phyloP scores from a whole-genome alignment of 2,797 vertebrate species.

The Ispidina lecontei region DNA sequence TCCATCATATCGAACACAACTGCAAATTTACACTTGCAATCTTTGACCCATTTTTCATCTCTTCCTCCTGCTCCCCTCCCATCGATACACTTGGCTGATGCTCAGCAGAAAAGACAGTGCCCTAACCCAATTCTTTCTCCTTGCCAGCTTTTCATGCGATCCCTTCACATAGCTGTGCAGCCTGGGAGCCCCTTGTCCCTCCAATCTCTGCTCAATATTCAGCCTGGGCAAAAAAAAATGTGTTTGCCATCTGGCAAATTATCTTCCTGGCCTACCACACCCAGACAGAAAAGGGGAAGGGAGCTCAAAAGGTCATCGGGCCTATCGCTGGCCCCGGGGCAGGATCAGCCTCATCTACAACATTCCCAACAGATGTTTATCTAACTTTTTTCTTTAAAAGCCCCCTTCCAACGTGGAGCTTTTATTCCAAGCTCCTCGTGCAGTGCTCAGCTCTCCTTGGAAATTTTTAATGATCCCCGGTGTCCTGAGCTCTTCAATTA shows the following conservation, averaged over 20 bases:
- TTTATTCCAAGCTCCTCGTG: conserved; percentile 13
- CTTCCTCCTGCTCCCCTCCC: not conserved
- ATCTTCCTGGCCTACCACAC: conserved; percentile 39
- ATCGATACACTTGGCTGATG: not conserved
- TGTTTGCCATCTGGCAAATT: conserved; percentile 68
- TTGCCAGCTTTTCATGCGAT: not conserved
- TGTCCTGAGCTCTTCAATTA: conserved; percentile 65
- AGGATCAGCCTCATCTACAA: conserved; percentile 54
- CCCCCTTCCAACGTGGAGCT: not conserved
- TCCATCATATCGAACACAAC: conserved; percentile 57
- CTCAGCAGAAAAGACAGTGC: conserved; percentile 24
- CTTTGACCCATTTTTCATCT: conserved; percentile 61
- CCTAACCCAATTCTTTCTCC: not conserved
- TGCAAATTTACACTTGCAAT: conserved; percentile 45
- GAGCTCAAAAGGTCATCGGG: conserved; percentile 51
- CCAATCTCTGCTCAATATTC: not conserved
- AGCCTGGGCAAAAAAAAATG: not conserved
- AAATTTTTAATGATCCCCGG: conserved; percentile 62
- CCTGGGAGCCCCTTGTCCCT: not conserved
- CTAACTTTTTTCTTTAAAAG: conserved; percentile 46
- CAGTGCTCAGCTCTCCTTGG: conserved; percentile 25
- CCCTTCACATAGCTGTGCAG: not conserved
- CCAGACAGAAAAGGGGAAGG: not conserved
- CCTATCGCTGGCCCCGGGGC: conserved; percentile 36
- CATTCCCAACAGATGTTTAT: conserved; percentile 62